Percentiles rank a stretch among this genome's conserved stretches.
Conservation (phyloP, 2,888 invertebrate genomes). For the Nymphalis polychloros region DNA sequence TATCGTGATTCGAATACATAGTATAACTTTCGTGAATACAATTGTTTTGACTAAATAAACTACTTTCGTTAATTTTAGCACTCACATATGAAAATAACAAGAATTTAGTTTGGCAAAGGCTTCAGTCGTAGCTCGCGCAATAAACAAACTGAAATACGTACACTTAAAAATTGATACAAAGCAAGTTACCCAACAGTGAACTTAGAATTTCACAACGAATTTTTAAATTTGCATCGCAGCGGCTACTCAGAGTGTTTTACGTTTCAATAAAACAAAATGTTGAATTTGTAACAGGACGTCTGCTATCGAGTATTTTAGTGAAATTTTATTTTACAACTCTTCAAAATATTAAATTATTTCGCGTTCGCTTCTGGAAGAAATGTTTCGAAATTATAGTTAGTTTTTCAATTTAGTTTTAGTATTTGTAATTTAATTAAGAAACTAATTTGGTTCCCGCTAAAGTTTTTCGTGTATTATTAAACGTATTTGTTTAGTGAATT, state of each 20-base stretch:
- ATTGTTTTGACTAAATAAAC: not conserved
- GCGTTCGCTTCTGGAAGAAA: too few relatives aligned
- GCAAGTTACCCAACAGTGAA: conserved; percentile 3
- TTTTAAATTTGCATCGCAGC: conserved; percentile 5
- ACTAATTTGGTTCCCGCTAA: too few relatives aligned
- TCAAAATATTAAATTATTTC: too few relatives aligned
- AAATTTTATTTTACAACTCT: not conserved
- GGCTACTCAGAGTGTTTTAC: not conserved
- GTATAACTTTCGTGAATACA: too few relatives aligned
- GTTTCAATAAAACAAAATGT: not conserved
- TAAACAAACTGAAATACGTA: conserved; percentile 20
- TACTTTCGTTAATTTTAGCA: not conserved
- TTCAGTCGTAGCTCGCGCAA: conserved; percentile 14
- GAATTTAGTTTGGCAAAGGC: conserved; percentile 4
- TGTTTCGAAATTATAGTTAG: too few relatives aligned
- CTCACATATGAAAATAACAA: conserved; percentile 1
- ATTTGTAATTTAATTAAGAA: too few relatives aligned
- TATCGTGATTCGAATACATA: too few relatives aligned
- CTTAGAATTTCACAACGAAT: conserved; percentile 2
- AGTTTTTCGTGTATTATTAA: too few relatives aligned
- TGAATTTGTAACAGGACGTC: not conserved
- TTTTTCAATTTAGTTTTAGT: too few relatives aligned
- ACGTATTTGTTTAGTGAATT: too few relatives aligned
- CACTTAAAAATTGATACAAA: conserved; percentile 23
- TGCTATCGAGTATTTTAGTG: not conserved